A percentile compares a stretch with the other conserved stretches of the same genome.
Evolutionary conservation across 2,888 invertebrate species (phyloP).

Genomic region (Ophion slaviceki): DNA sequence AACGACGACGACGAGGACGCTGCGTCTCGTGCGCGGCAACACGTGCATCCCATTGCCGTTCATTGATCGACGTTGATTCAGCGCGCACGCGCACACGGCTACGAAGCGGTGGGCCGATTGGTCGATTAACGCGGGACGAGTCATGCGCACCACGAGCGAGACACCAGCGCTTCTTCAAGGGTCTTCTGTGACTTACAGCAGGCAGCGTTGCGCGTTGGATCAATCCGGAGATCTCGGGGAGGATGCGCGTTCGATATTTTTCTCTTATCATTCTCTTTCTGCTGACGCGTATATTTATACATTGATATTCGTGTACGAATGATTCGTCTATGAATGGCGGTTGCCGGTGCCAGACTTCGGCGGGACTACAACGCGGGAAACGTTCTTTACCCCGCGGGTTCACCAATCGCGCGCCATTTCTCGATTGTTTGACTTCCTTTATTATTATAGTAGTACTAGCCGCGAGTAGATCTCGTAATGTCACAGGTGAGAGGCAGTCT

Average conservation of each 20-base stretch:
- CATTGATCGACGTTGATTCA: slow-evolving; percentile 32
- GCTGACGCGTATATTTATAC: slow-evolving; percentile 17
- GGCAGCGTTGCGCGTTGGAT: slow-evolving; percentile 16
- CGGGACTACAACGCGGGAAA: slow-evolving; percentile 45
- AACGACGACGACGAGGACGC: slow-evolving; percentile 42
- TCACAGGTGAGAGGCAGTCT: slow-evolving; percentile 79
- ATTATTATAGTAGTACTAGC: slow-evolving; percentile 61
- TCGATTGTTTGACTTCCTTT: slow-evolving; percentile 39
- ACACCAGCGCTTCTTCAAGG: slow-evolving; percentile 12
- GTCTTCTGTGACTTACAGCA: slow-evolving; percentile 6
- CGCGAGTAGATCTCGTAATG: slow-evolving; percentile 66
- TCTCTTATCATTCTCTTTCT: neutral
- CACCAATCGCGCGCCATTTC: slow-evolving; percentile 30
- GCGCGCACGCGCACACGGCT: slow-evolving; percentile 36
- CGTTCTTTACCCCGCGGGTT: slow-evolving; percentile 42
- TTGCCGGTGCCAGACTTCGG: slow-evolving; percentile 6
- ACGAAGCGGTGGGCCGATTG: slow-evolving; percentile 17
- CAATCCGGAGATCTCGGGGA: slow-evolving; percentile 19
- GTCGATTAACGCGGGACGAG: slow-evolving; percentile 27
- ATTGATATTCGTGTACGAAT: slow-evolving; percentile 26
- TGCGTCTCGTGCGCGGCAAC: slow-evolving; percentile 27
- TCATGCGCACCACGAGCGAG: slow-evolving; percentile 25
- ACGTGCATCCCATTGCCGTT: slow-evolving; percentile 19
- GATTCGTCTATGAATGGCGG: slow-evolving; percentile 23
- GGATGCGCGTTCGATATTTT: slow-evolving; percentile 12